Percentiles rank a stretch among this genome's conserved stretches.
Conservation (phyloP, 2,888 invertebrate genomes). For the Alcis repandata region DNA sequence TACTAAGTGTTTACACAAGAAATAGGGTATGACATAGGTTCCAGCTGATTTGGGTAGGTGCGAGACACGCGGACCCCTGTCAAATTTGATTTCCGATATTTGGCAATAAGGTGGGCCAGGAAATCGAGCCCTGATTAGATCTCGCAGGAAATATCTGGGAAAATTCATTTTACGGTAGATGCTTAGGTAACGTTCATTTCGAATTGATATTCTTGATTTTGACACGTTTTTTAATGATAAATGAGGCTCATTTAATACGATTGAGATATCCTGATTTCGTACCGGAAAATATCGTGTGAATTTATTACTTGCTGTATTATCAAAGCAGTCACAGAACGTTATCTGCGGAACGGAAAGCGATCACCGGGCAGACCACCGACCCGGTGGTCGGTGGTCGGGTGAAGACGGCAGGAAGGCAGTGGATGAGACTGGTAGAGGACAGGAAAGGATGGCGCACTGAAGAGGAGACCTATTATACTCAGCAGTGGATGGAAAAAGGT, state of each 20-base stretch:
- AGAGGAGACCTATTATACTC: too few species aligned
- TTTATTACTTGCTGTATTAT: too few species aligned
- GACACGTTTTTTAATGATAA: not conserved
- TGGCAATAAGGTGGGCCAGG: slow-evolving; percentile 39
- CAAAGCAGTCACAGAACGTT: too few species aligned
- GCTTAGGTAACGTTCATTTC: slow-evolving; percentile 5
- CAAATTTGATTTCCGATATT: slow-evolving; percentile 45
- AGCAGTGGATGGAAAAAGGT: too few species aligned
- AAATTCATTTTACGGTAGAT: slow-evolving; percentile 26
- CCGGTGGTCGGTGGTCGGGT: too few species aligned
- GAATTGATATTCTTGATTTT: not conserved
- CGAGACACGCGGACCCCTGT: slow-evolving; percentile 23
- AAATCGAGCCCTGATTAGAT: slow-evolving; percentile 44
- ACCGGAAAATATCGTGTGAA: not conserved
- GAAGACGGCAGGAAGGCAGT: too few species aligned
- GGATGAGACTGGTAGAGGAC: too few species aligned
- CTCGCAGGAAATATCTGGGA: slow-evolving; percentile 27
- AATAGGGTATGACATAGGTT: slow-evolving; percentile 27
- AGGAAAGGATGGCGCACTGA: too few species aligned
- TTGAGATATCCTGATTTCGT: not conserved
- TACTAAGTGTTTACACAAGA: slow-evolving; percentile 15
- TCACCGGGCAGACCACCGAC: too few species aligned
- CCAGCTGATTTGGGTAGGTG: slow-evolving; percentile 26
- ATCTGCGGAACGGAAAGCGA: too few species aligned
- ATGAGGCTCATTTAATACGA: not conserved